Conservation (phyloP, 2,113 vertebrate species). For the Tamias sibiricus region DNA sequence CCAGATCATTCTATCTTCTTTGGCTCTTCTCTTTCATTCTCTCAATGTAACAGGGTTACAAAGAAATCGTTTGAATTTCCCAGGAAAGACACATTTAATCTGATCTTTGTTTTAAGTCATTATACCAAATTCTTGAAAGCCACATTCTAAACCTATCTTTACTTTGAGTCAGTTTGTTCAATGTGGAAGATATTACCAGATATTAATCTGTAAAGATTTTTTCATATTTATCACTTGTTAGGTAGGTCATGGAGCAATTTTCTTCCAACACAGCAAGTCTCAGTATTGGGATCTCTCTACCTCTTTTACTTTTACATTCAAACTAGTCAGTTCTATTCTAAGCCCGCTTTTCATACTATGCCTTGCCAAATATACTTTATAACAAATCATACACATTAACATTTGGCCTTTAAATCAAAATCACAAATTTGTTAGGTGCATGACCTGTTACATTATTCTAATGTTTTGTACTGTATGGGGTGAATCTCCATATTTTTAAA, state of each 20-base stretch:
- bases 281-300: not conserved
- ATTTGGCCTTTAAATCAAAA: not conserved
- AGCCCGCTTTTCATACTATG: not conserved
- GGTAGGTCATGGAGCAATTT: not conserved
- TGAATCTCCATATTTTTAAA: not conserved
- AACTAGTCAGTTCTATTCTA: not conserved
- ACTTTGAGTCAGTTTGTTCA: conserved; percentile 9
- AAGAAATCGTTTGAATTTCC: not conserved
- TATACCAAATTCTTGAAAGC: not conserved
- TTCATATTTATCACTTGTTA: not conserved
- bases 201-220: not conserved
- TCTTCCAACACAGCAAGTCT: not conserved
- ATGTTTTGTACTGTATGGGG: not conserved
- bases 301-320: not conserved
- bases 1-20: not conserved
- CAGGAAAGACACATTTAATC: not conserved
- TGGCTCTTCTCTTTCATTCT: not conserved
- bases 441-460: not conserved
- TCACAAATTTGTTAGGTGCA: not conserved
- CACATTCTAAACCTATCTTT: conserved; percentile 17
- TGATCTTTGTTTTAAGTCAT: not conserved
- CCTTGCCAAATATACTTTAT: not conserved
- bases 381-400: not conserved
- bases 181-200: not conserved
- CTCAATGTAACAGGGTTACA: not conserved